Evolutionary conservation across 92 coral and sea anemone genomes (phyloP), one percentile per base, ranked within the genome.

Genomic region (Parazoanthus darwini): DNA sequence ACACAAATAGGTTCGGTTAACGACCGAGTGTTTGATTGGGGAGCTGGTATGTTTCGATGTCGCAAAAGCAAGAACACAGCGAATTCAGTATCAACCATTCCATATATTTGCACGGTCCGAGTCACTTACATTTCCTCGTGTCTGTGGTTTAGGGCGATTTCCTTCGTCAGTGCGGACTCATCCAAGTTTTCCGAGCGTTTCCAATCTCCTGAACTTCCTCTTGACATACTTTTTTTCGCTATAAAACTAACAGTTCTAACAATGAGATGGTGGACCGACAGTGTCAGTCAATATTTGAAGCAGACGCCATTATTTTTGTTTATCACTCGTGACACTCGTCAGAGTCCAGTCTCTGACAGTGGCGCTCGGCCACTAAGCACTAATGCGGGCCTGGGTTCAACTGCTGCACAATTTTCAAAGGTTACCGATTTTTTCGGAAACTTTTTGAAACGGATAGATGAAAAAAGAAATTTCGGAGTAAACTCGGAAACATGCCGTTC

Each of bases 81-180:
- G 66, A 58, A 58, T 18, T 58, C 10, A 46, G 1, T 3, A 39
- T 39, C 2, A 29, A 29, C 33, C 33, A 39, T 46, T 46, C 6
- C 7, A 46, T 9, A 6, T 5, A 46, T 46, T 46, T 46, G 51
- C 8, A 46, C 51, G 11, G 8, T 46, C 11, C 59, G 22, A 15
- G 66, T 43, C 26, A 68, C 87, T 70, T 71, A 84, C 87, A 84
- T 84, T 26, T 84, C 87, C 68, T 84, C 87, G 39, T 84, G 87
- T 43, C 67, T 71, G 78, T 70, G 79, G 23, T 84, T 71, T 8
- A 84, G 79, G 29, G 77, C 87, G 67, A 84, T 46, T 36, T 84
- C 87, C n/a, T 84, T 71, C 36, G 87, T 46, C 54, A 84, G 79
- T 46, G 18, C 26, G 7, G 78, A 84, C n/a, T 84, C 59, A 9